These are phyloP conservation scores for Danio kyathit DNA, from an alignment of 2,797 vertebrate genomes.

Conservation along the genomic window DNA sequence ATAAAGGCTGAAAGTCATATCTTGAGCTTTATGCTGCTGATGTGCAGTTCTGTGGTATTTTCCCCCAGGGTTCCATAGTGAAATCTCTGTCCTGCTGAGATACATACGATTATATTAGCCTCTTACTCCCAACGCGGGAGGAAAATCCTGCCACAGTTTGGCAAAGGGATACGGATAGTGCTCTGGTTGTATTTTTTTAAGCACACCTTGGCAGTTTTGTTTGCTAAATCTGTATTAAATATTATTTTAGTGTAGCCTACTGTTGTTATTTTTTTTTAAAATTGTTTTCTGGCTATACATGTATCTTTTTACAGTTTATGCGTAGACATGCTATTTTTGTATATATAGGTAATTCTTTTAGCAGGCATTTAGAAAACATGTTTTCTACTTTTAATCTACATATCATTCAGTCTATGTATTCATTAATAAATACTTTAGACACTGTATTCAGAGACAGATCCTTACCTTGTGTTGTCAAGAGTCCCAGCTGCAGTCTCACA, in stretches of 20 bases:
- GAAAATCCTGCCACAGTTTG: conserved; percentile 44
- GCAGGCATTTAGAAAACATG: too few relatives aligned
- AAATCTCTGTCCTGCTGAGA: conserved; percentile 83
- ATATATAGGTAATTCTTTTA: too few relatives aligned
- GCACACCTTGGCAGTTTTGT: conserved; percentile 45
- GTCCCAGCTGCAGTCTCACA: too few relatives aligned
- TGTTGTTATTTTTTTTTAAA: conserved; percentile 1
- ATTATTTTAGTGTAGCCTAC: not conserved
- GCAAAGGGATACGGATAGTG: conserved; percentile 65
- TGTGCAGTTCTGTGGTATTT: conserved; percentile 68
- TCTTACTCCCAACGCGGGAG: conserved; percentile 69
- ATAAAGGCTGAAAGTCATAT: conserved; percentile 52
- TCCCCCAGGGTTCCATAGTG: conserved; percentile 78
- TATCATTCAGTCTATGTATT: too few relatives aligned
- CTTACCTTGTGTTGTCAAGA: too few relatives aligned
- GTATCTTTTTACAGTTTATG: not conserved
- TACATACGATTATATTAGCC: conserved; percentile 86
- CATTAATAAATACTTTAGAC: too few relatives aligned
- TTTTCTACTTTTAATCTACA: too few relatives aligned
- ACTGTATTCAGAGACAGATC: too few relatives aligned
- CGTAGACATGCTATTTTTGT: not conserved
- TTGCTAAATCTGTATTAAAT: conserved; percentile 11
- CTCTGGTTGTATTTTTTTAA: conserved; percentile 23
- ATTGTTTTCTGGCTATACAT: not conserved
- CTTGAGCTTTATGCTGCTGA: conserved; percentile 51